Evolutionary conservation across 2,797 vertebrate genomes (phyloP).

Genomic region (Holocentrus rufus): DNA sequence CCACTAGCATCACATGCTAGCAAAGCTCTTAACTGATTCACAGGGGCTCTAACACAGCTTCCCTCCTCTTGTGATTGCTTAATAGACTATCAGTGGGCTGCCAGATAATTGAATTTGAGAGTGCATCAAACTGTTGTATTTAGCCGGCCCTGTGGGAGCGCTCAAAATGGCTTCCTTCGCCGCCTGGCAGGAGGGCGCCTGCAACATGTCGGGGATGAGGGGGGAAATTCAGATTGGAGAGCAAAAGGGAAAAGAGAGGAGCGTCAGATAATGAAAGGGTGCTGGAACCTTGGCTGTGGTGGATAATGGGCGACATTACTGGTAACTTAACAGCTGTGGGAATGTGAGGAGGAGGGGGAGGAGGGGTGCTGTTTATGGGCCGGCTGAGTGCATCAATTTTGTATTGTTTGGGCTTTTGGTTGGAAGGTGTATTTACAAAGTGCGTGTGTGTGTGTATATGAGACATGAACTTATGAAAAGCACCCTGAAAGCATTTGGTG

Average conservation of each 20-base stretch:
- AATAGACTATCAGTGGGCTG: conserved; percentile 48
- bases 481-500: not conserved
- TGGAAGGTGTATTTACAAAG: no score
- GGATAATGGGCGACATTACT: conserved; percentile 21
- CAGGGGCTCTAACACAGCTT: conserved; percentile 14
- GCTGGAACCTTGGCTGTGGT: not conserved
- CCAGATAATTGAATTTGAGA: conserved; percentile 56
- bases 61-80: conserved; percentile 33
- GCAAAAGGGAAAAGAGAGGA: not conserved
- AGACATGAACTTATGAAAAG: not conserved
- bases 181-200: conserved; percentile 21
- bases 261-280: not conserved
- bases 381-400: not conserved
- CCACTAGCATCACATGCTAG: conserved; percentile 21
- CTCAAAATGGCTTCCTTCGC: conserved; percentile 5
- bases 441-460: conserved; percentile 12
- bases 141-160: conserved; percentile 20
- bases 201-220: not conserved
- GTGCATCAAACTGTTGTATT: conserved; percentile 41
- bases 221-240: not conserved
- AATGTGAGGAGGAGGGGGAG: conserved; percentile 7
- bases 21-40: conserved; percentile 34
- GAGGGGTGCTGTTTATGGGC: not conserved
- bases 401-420: not conserved
- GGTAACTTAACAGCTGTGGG: conserved; percentile 16